phyloP scores from a whole-genome alignment of 2,888 invertebrate species.

The Synergus japonicus region DNA sequence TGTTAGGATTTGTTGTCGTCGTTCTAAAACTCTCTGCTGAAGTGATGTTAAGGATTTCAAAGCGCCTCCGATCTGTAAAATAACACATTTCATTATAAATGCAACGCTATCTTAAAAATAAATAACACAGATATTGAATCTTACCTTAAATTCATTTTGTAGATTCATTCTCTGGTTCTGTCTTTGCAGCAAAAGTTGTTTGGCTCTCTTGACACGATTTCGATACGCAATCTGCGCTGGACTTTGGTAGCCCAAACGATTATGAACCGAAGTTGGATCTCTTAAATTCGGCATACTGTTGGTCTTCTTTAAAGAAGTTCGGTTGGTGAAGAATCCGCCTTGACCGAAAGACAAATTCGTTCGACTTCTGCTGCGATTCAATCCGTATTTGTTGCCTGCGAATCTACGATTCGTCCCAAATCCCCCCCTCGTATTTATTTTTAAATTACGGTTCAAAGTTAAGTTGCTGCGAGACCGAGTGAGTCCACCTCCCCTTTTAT shows the following conservation, averaged over 20 bases:
- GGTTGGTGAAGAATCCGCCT: constrained; percentile 63
- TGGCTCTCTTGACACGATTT: constrained; percentile 73
- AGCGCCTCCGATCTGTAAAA: constrained; percentile 62
- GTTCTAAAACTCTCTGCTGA: constrained; percentile 67
- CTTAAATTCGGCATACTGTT: constrained; percentile 72
- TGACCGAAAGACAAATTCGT: constrained; percentile 64
- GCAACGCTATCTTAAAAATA: neutral
- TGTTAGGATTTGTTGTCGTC: constrained; percentile 68
- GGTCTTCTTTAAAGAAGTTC: constrained; percentile 65
- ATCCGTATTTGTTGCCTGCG: constrained; percentile 62
- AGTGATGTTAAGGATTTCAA: constrained; percentile 64
- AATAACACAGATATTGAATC: constrained; percentile 42
- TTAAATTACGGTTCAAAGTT: constrained; percentile 60
- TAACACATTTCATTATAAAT: constrained; percentile 22
- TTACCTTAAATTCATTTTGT: constrained; percentile 70
- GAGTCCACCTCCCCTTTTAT: constrained; percentile 59
- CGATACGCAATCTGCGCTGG: constrained; percentile 74
- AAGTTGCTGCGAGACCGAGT: constrained; percentile 66
- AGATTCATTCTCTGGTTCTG: constrained; percentile 68
- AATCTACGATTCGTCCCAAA: constrained; percentile 59
- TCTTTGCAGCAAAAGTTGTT: constrained; percentile 70
- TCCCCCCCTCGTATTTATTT: constrained; percentile 60
- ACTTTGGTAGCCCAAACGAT: constrained; percentile 73
- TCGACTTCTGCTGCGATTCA: constrained; percentile 70
- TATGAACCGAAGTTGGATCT: constrained; percentile 74